Conservation (phyloP, 2,797 vertebrate genomes). For the Tragelaphus eurycerus region DNA sequence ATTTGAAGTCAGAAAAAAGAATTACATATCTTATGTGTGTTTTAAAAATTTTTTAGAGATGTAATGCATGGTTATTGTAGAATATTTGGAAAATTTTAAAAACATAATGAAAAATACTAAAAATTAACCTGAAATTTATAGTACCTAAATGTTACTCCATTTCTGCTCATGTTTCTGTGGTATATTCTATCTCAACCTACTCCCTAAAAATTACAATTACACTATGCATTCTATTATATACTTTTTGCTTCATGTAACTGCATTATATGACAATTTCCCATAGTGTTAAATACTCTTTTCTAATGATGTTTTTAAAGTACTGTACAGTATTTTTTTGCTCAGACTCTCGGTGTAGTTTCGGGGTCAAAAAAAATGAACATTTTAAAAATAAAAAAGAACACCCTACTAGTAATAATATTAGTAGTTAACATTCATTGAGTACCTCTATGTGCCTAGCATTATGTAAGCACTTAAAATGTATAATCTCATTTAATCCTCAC, state of each 20-base stretch:
- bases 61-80: background rate
- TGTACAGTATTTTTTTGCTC: background rate
- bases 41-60: background rate
- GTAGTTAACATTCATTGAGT: background rate
- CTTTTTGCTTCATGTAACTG: background rate
- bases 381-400: background rate
- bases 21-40: background rate
- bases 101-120: background rate
- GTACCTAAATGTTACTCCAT: background rate
- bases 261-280: background rate
- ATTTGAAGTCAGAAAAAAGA: slow-evolving; percentile 13
- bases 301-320: background rate
- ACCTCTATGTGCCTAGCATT: background rate
- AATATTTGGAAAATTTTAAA: background rate
- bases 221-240: background rate
- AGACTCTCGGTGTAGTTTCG: background rate
- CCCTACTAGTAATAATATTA: background rate
- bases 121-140: background rate
- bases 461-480: background rate
- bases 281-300: background rate
- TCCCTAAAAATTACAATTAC: background rate
- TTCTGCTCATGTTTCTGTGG: background rate
- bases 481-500: background rate
- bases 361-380: background rate
- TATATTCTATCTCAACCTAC: background rate